These are phyloP conservation scores for Tiphia femorata DNA, from an alignment of 2,888 invertebrate species.

Conservation along the genomic window DNA sequence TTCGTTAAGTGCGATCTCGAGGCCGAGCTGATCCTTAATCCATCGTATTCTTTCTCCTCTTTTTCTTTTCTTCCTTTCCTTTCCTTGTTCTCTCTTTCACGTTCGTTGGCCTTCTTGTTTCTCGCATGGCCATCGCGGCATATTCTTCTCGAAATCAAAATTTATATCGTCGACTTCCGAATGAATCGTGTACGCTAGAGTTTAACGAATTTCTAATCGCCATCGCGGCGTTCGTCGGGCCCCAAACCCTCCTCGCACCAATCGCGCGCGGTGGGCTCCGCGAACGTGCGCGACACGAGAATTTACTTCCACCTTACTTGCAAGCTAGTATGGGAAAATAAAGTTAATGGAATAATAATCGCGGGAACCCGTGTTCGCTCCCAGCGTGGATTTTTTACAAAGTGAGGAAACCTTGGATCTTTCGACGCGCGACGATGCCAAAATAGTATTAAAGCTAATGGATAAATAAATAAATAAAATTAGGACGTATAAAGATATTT, in stretches of 20 bases:
- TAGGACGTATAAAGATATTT: constrained; percentile 37
- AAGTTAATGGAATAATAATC: neutral
- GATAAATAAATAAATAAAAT: constrained; percentile 52
- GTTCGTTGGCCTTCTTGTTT: neutral
- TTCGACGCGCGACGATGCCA: constrained; percentile 63
- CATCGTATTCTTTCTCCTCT: neutral
- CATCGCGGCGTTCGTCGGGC: neutral
- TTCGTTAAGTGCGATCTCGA: neutral
- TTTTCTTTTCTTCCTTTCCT: neutral
- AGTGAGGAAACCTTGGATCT: constrained; percentile 25
- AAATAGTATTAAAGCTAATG: constrained; percentile 67
- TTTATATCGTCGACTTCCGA: constrained; percentile 11
- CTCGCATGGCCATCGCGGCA: too few species aligned
- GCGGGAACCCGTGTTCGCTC: constrained; percentile 24
- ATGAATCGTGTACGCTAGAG: neutral
- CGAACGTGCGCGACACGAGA: constrained; percentile 4
- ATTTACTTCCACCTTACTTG: constrained; percentile 30
- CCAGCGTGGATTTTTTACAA: constrained; percentile 27
- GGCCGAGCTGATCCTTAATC: neutral
- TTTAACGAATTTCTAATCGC: neutral
- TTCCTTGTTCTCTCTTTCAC: neutral
- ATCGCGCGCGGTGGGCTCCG: neutral
- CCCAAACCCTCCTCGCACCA: too few species aligned
- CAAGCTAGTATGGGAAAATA: too few species aligned
- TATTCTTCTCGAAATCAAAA: neutral